A percentile compares a stretch with the other conserved stretches of the same genome.
Evolutionary conservation across 1,140 invertebrate genomes (phyloP).

Genomic region (Thaumetopoea pityocampa): DNA sequence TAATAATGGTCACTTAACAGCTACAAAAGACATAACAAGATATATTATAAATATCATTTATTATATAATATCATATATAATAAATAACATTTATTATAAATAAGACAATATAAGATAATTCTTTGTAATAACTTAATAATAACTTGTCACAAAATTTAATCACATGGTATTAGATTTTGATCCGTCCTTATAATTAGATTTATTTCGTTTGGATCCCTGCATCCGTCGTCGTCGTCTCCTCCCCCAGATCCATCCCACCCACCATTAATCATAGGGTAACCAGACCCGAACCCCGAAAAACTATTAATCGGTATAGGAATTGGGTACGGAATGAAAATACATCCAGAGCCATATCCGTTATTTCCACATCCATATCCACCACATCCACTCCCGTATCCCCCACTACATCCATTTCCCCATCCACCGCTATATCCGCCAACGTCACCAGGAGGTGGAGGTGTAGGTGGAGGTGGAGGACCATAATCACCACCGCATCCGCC

Average conservation of each 20-base stretch:
- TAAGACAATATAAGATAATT: no score
- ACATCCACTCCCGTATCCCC: conserved; percentile 1
- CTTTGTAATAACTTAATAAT: no score
- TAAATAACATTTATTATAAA: no score
- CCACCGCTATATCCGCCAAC: neutral
- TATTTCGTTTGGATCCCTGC: conserved; percentile 8
- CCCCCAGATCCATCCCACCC: neutral
- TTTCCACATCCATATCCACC: conserved; percentile 4
- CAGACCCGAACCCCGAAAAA: neutral
- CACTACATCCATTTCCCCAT: conserved; percentile 1
- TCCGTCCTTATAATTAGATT: conserved; percentile 19
- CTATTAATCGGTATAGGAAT: conserved; percentile 9
- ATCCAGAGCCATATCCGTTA: neutral
- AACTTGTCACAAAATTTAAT: no score
- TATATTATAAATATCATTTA: no score
- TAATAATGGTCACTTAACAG: no score
- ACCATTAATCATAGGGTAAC: neutral
- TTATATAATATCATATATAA: no score
- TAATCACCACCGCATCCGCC: conserved; percentile 8
- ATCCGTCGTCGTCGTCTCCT: neutral
- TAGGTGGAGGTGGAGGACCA: no score
- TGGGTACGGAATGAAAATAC: conserved; percentile 19
- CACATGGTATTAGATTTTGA: no score
- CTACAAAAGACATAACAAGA: no score
- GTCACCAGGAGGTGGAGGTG: no score